Base-by-base conservation (phyloP, 2,113 vertebrate genomes). In the Ceuthmochares aereus region DNA sequence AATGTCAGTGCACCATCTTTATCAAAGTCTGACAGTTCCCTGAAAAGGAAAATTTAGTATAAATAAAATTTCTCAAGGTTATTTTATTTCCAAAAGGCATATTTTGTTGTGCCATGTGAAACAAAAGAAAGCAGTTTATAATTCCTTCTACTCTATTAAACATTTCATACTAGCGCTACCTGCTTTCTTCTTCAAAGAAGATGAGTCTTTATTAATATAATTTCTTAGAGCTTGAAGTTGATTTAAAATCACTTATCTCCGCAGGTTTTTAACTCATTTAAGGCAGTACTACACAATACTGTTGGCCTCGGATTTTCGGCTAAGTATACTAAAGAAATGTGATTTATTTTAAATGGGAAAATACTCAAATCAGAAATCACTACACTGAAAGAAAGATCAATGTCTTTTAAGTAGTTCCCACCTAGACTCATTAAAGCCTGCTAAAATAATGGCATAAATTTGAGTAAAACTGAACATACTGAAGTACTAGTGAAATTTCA, bases 1-100 rank as follows among this genome's bases (percentile, higher is more conserved):
- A 99, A 97, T 64, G 99, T 99, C 97, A 99, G 97, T 3, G 99
- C 99, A 69, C 99, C 99, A 80, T 99, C 99, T 98, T 99, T 99
- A 97, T 99, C 99, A 96, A 99, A 99, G 98, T 99, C 99, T 87
- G 99, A 99, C 74, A 99, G 98, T 91, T 99, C 99, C 99, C 99
- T 99, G 94, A 69, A 88, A 98, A 98, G 66, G 76, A 89, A 97
- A 97, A 94, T 40, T 94, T 89, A 58, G 19, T 76, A 90, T 97
- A 82, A 97, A 92, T 96, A 96, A 89, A 77, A 79, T 51, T 88
- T 75, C 68, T 92, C 63, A 84, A 60, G 11, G 37, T 69, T 30
- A 69, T 64, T 92, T 95, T 62, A 67, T 45, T 91, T 91, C 70
- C 42, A 92, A 82, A 63, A 74, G 20, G 60, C 20, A 68, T 19